A percentile compares a stretch with the other conserved stretches of the same genome.
phyloP scores from a whole-genome alignment of 2,113 vertebrate species.

The Motacilla alba region DNA sequence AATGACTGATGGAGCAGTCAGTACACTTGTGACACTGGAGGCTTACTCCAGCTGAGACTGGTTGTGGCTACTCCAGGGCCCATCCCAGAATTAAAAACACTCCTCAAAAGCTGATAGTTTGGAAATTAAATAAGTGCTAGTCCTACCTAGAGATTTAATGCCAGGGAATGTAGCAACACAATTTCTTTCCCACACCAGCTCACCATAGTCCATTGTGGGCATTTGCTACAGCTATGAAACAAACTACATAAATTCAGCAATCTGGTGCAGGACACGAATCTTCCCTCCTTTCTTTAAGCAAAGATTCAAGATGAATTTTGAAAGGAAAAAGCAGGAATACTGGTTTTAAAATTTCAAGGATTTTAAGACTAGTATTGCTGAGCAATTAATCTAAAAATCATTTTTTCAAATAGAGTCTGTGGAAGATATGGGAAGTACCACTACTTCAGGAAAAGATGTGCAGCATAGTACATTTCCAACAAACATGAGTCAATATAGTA shows the following conservation, averaged over 20 bases:
- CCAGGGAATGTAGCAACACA: not conserved
- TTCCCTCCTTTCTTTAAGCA: not conserved
- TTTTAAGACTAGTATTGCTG: not conserved
- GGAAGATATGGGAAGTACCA: not conserved
- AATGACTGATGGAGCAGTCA: accelerated
- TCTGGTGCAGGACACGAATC: not conserved
- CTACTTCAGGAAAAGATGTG: not conserved
- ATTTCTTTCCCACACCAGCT: not conserved
- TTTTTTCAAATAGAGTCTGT: not conserved
- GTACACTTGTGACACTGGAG: not conserved
- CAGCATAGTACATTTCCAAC: not conserved
- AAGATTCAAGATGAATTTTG: not conserved
- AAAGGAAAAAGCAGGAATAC: not conserved
- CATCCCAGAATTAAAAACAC: not conserved
- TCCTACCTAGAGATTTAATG: not conserved
- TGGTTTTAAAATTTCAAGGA: not conserved
- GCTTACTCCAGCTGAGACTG: not conserved
- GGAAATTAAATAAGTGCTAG: not conserved
- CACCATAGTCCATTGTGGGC: not conserved
- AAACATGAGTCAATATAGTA: not conserved
- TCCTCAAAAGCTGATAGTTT: not conserved
- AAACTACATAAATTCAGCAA: not conserved
- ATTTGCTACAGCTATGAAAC: not conserved
- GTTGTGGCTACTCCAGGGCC: not conserved
- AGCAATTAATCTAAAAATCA: not conserved